Conservation (phyloP, 2,113 vertebrate genomes). For the Ciconia stormi region DNA sequence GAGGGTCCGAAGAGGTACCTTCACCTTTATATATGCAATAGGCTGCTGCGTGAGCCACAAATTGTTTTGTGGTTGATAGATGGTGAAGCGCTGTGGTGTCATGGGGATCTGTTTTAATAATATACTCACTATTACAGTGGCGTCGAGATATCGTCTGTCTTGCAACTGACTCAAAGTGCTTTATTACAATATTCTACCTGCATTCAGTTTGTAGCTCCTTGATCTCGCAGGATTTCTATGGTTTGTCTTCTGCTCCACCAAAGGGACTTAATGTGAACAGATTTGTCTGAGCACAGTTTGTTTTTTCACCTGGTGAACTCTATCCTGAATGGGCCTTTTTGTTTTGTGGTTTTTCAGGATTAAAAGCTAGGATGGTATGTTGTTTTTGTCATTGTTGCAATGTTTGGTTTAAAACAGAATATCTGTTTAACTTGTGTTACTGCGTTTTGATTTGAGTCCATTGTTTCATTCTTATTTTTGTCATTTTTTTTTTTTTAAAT, state of each 20-base stretch:
- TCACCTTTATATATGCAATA: neutral
- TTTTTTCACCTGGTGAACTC: constrained; percentile 41
- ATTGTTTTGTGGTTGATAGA: neutral
- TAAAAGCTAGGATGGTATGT: rapidly evolving
- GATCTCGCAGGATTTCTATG: neutral
- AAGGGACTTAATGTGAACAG: neutral
- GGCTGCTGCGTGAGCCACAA: neutral
- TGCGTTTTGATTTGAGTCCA: neutral
- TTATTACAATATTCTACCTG: neutral
- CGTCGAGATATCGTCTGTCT: rapidly evolving
- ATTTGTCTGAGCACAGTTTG: neutral
- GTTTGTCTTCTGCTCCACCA: neutral
- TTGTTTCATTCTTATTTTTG: constrained; percentile 4
- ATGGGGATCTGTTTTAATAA: neutral
- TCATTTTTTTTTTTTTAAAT: neutral
- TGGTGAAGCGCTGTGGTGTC: neutral
- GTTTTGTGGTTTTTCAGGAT: neutral
- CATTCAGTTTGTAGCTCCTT: neutral
- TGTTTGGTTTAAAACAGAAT: neutral
- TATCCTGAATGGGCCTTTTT: neutral
- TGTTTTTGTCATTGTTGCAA: neutral
- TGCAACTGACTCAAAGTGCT: neutral
- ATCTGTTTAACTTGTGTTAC: neutral
- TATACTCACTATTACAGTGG: neutral
- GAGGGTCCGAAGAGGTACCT: neutral